Base-by-base conservation (phyloP, 1,140 invertebrate species). In the Andricus grossulariae region DNA sequence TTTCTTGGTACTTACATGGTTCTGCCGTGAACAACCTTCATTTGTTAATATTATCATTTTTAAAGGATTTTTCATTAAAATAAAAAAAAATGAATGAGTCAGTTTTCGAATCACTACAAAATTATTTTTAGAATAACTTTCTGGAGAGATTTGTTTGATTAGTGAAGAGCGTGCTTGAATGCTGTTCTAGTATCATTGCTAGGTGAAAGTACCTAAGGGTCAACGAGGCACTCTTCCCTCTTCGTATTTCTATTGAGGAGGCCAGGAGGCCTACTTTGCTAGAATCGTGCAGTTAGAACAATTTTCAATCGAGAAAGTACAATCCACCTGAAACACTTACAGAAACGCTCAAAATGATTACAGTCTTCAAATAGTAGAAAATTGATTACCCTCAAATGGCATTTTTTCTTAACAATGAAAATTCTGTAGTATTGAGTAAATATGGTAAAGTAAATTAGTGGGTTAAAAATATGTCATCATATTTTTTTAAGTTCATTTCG, bases 151-250 rank as follows among this genome's bases (percentile, higher is more conserved):
- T 54, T 19, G 3, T 16, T 51, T 21, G n/a, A 19, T 21, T 5
- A 8, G 6, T 55, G 21, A 15, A 66, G 57, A 66, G 39, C 13
- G 57, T 25, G 57, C 16, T 66, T 66, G 21, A 32, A 32, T 32
- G 25, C 2, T 32, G 25, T 5, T 32, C 25, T 32, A 32, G 25
- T 32, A 16, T 66, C 57, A 16, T 39, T 15, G 57, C 12, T 21
- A 66, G 57, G 57, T 66, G 57, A 66, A 66, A 66, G 57, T 66
- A 66, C 57, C 21, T 32, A 25, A 66, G 57, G 57, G 57, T 66
- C 57, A 66, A 66, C 12, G 57, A 32, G 57, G 25, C 21, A 66
- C 57, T 66, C 21, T 66, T 66, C 57, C 57, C 16, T 60, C 57
- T 60, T 32, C 32, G 11, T 15, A 21, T 21, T 60, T 60, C 57